phyloP scores from a whole-genome alignment of 2,113 vertebrate genomes.

The Nannospalax galili region DNA sequence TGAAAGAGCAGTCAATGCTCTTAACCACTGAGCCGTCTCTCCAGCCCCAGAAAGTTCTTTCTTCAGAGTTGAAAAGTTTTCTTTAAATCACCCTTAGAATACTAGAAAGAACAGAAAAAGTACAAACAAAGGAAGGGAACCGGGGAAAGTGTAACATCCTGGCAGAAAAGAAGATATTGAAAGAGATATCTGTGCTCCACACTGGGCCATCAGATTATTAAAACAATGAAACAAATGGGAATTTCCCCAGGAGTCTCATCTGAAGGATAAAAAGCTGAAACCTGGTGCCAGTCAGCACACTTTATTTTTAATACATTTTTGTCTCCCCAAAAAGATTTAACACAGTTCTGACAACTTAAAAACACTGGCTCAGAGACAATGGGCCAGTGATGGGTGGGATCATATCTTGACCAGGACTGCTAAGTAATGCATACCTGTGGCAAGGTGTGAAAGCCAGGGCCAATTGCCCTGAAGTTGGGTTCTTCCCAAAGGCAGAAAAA shows the following conservation, averaged over 20 bases:
- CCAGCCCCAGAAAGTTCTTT: neutral
- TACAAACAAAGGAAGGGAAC: neutral
- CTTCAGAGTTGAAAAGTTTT: neutral
- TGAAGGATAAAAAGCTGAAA: neutral
- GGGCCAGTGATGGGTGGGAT: neutral
- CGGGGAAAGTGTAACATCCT: neutral
- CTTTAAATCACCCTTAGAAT: neutral
- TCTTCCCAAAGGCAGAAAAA: no score
- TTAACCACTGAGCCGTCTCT: no score
- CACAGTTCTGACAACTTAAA: neutral
- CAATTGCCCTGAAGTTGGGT: no score
- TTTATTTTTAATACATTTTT: no score
- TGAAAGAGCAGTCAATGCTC: no score
- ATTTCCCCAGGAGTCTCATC: neutral
- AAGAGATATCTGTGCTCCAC: neutral
- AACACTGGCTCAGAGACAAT: neutral
- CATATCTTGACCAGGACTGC: neutral
- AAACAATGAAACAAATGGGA: neutral
- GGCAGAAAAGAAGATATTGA: neutral
- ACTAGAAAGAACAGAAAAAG: neutral
- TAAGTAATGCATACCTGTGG: neutral
- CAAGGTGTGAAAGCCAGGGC: no score
- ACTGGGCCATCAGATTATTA: neutral
- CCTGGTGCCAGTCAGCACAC: neutral
- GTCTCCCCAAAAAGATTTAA: neutral